These are phyloP conservation scores for Abrostola tripartita DNA, from an alignment of 2,888 invertebrate species.

Conservation along the genomic window DNA sequence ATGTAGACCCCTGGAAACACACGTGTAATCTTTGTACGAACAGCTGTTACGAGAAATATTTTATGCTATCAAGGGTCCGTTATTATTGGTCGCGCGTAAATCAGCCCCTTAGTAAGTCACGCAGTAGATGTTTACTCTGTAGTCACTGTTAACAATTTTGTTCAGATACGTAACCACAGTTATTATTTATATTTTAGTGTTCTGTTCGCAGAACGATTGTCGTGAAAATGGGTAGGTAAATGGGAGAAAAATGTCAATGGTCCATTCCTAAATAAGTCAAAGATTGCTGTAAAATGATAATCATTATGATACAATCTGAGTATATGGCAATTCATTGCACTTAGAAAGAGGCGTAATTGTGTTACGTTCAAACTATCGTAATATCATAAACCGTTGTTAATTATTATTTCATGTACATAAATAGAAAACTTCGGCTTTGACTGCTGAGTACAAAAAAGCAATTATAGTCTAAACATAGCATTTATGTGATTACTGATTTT, in stretches of 20 bases:
- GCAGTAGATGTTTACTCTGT: constrained; percentile 31
- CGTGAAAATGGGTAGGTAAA: no score
- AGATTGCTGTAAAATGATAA: no score
- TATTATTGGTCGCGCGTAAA: constrained; percentile 49
- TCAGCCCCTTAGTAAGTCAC: constrained; percentile 57
- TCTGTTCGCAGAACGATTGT: background rate
- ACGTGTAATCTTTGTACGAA: constrained; percentile 33
- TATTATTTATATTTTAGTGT: constrained; percentile 2
- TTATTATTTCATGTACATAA: background rate
- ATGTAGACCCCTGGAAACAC: constrained; percentile 42
- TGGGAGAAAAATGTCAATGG: no score
- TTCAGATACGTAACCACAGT: background rate
- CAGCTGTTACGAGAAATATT: constrained; percentile 44
- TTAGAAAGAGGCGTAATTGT: no score
- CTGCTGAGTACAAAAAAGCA: background rate
- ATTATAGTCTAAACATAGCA: background rate
- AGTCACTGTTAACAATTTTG: constrained; percentile 23
- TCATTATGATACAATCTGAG: no score
- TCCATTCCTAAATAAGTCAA: no score
- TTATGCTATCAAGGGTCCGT: constrained; percentile 48
- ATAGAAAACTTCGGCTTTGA: background rate
- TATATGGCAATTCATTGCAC: no score
- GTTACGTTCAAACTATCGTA: no score
- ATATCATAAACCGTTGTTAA: no score
- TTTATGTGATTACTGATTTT: constrained; percentile 3